Evolutionary conservation across 2,888 invertebrate species (phyloP).

Genomic region (Octonoba sinensis): DNA sequence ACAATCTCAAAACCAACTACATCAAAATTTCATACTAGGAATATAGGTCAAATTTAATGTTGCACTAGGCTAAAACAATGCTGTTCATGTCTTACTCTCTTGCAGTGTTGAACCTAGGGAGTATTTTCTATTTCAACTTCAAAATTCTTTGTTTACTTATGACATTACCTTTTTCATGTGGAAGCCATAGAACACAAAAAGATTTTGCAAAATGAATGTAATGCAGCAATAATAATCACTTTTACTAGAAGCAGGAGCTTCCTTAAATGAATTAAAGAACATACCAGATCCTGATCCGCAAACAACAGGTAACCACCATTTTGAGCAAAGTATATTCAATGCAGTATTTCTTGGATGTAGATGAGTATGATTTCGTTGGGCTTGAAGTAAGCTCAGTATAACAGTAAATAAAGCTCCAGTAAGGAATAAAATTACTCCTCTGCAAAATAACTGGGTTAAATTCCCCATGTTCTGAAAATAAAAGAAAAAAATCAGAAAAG

Average conservation of each 20-base stretch:
- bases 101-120: too few species aligned
- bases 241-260: too few species aligned
- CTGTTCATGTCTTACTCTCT: too few species aligned
- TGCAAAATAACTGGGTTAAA: conserved; percentile 30
- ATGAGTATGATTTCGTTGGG: conserved; percentile 69
- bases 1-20: too few species aligned
- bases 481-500: background rate
- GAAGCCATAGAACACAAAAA: too few species aligned
- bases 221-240: background rate
- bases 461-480: conserved; percentile 24
- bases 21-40: too few species aligned
- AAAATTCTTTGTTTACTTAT: too few species aligned
- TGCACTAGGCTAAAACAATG: too few species aligned
- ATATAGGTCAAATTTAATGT: too few species aligned
- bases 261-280: background rate
- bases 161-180: too few species aligned
- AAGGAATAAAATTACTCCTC: conserved; percentile 69
- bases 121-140: too few species aligned
- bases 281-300: conserved; percentile 72
- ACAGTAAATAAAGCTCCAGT: conserved; percentile 72
- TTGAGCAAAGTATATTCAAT: conserved; percentile 68
- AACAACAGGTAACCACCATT: conserved; percentile 72
- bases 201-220: too few species aligned
- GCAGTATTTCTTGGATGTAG: conserved; percentile 58
- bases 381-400: conserved; percentile 71